Conservation (phyloP, 2,113 vertebrate species). For the Ctenodactylus gundi region DNA sequence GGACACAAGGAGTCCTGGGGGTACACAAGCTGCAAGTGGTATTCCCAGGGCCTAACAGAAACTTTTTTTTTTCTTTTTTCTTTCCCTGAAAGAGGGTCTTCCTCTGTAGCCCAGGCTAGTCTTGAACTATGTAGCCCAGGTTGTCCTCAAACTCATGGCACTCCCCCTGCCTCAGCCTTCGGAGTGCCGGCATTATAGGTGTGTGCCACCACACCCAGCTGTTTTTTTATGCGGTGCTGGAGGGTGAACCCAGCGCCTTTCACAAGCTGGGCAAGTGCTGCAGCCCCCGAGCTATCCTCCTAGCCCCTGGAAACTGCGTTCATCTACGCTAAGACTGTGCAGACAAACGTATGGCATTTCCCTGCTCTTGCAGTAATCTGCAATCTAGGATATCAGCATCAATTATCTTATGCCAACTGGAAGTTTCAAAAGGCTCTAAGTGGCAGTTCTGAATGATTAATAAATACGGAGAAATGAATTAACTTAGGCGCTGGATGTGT, state of each 20-base stretch:
- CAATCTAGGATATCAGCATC: not conserved
- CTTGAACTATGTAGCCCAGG: no score
- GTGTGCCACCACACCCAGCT: no score
- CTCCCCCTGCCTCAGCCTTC: no score
- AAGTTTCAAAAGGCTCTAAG: conserved; percentile 17
- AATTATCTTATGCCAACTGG: conserved; percentile 4
- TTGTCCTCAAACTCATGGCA: no score
- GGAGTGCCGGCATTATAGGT: no score
- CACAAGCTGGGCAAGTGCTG: no score
- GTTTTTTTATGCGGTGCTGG: no score
- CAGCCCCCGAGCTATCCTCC: no score
- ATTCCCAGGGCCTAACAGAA: not conserved
- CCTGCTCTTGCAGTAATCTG: not conserved
- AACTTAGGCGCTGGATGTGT: not conserved
- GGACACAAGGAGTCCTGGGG: not conserved
- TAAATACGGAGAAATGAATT: not conserved
- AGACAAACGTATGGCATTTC: not conserved
- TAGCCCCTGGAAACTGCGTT: not conserved
- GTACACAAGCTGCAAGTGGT: not conserved
- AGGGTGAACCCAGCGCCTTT: no score
- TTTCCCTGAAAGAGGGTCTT: no score
- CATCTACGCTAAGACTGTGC: not conserved
- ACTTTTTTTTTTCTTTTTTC: no score
- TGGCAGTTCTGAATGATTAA: not conserved
- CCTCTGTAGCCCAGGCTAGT: no score